Evolutionary conservation across 1,140 invertebrate genomes (phyloP).

Genomic region (Drosophila saltans): DNA sequence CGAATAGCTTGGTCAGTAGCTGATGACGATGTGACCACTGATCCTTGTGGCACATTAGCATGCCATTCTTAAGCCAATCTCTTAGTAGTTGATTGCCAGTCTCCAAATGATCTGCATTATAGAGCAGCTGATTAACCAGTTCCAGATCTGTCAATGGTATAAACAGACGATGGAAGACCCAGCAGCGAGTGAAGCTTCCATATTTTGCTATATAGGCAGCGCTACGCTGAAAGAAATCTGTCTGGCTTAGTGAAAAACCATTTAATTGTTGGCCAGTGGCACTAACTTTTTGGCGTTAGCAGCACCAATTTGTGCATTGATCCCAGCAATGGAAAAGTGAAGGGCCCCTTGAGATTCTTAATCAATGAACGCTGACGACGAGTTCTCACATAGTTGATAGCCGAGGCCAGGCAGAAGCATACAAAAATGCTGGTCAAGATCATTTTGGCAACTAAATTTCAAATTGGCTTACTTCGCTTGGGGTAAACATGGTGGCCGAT

Average conservation of each 20-base stretch:
- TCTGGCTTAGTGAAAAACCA: neutral
- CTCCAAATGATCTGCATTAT: constrained; percentile 45
- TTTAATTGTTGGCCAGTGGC: neutral
- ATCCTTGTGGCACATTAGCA: constrained; percentile 39
- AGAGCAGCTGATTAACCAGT: constrained; percentile 55
- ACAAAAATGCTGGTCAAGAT: constrained; percentile 68
- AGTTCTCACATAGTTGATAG: constrained; percentile 61
- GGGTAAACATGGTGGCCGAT: neutral
- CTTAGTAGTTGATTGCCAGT: constrained; percentile 64
- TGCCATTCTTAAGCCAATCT: constrained; percentile 44
- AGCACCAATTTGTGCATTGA: constrained; percentile 62
- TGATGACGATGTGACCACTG: constrained; percentile 55
- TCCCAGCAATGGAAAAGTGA: constrained; percentile 57
- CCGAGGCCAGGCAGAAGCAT: constrained; percentile 69
- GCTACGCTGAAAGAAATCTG: constrained; percentile 65
- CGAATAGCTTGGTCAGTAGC: constrained; percentile 37
- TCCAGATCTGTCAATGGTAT: constrained; percentile 63
- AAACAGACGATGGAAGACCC: constrained; percentile 66
- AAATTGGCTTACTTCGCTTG: constrained; percentile 3
- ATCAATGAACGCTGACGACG: constrained; percentile 52
- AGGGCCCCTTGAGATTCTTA: constrained; percentile 64
- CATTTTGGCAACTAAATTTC: constrained; percentile 57
- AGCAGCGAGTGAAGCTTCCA: constrained; percentile 55
- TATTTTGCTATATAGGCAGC: constrained; percentile 52
- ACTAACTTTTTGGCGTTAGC: constrained; percentile 59